Percentiles rank a stretch among this genome's conserved stretches.
Conservation (phyloP, 2,113 vertebrate species). For the Octodon degus region DNA sequence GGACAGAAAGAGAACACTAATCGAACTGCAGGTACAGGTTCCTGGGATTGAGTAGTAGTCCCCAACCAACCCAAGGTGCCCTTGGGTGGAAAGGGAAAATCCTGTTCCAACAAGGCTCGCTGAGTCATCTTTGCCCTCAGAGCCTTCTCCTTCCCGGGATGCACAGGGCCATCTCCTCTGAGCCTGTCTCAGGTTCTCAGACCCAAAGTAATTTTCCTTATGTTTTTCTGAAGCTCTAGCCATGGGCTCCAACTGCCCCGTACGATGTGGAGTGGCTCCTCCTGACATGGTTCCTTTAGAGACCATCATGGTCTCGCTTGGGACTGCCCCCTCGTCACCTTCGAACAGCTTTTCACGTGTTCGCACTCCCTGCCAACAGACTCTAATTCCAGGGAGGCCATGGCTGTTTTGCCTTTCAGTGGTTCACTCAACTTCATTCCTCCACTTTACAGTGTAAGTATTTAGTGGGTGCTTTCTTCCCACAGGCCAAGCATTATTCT, state of each 20-base stretch:
- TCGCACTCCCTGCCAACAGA: not conserved
- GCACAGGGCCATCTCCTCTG: not conserved
- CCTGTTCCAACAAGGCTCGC: not conserved
- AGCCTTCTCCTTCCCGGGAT: not conserved
- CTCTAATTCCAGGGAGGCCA: not conserved
- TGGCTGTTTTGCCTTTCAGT: not conserved
- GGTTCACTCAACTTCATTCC: not conserved
- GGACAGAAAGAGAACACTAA: not conserved
- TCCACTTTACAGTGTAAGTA: not conserved
- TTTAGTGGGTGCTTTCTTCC: not conserved
- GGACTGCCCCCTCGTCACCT: not conserved
- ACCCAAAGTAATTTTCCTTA: not conserved
- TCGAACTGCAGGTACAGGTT: not conserved
- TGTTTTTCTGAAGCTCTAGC: not conserved
- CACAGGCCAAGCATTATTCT: not conserved
- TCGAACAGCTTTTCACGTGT: not conserved
- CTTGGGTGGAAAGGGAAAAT: conserved; percentile 42
- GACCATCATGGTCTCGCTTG: not conserved
- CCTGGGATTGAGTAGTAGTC: not conserved
- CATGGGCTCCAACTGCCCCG: not conserved
- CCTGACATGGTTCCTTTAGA: not conserved
- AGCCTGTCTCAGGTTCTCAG: not conserved
- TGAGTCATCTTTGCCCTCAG: not conserved
- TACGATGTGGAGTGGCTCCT: not conserved
- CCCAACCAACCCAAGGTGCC: not conserved